phyloP scores from a whole-genome alignment of 2,113 vertebrate genomes.

The Rhinolophus sinicus region DNA sequence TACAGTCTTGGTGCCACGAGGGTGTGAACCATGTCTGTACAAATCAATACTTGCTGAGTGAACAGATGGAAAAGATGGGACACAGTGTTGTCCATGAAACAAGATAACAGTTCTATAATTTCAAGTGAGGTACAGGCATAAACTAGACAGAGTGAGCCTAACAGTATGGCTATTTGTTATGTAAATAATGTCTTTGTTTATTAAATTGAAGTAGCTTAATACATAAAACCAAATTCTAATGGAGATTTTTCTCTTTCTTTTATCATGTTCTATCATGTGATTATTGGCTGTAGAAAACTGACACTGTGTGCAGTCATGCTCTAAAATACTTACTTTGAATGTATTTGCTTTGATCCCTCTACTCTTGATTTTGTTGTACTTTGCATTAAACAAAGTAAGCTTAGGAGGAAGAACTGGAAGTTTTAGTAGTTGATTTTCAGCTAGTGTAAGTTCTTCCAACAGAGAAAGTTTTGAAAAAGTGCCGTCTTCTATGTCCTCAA shows the following conservation, averaged over 20 bases:
- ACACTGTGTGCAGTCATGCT: background rate
- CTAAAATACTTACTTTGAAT: slow-evolving; percentile 92
- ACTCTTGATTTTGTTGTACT: slow-evolving; percentile 94
- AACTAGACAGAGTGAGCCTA: background rate
- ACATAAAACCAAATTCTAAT: slow-evolving; percentile 19
- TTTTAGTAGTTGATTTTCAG: slow-evolving; percentile 93
- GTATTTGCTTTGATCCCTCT: slow-evolving; percentile 96
- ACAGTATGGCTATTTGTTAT: background rate
- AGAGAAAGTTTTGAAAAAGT: slow-evolving; percentile 93
- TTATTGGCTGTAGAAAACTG: background rate
- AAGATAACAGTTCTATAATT: background rate
- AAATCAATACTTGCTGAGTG: background rate
- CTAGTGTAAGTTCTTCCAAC: slow-evolving; percentile 94
- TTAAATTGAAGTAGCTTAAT: slow-evolving; percentile 8
- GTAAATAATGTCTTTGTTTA: slow-evolving; percentile 31
- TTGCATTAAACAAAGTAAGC: slow-evolving; percentile 92
- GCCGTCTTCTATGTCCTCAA: slow-evolving; percentile 96
- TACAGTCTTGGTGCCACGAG: background rate
- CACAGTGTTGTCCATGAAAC: background rate
- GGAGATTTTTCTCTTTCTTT: background rate
- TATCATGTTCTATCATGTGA: background rate
- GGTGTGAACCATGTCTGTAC: background rate
- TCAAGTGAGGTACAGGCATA: background rate
- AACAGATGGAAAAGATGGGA: background rate
- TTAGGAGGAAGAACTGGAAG: slow-evolving; percentile 95